Evolutionary conservation across 2,113 vertebrate species (phyloP).

Genomic region (Coregonus clupeaformis): DNA sequence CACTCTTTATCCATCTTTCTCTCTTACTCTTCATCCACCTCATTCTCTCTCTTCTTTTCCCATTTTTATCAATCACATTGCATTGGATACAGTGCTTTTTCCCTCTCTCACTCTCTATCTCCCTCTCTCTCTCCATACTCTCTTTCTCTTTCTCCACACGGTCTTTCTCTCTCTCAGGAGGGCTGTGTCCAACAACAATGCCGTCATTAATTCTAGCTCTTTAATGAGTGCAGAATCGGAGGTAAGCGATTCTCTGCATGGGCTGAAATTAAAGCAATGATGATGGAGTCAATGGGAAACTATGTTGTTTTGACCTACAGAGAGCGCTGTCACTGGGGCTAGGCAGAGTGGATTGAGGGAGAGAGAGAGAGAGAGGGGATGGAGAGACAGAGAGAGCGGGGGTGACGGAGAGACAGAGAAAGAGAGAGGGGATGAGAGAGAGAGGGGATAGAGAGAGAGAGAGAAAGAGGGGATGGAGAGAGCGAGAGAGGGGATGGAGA

Average conservation of each 20-base stretch:
- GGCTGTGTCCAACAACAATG: neutral
- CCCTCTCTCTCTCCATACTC: too few species aligned
- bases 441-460: too few species aligned
- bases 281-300: slow-evolving; percentile 61
- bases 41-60: neutral
- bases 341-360: slow-evolving; percentile 40
- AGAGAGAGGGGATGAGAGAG: too few species aligned
- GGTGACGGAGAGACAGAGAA: too few species aligned
- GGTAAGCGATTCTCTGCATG: slow-evolving; percentile 54
- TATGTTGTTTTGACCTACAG: slow-evolving; percentile 60
- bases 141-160: too few species aligned
- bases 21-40: neutral
- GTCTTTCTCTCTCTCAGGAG: neutral
- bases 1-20: neutral
- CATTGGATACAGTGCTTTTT: neutral
- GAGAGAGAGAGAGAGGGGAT: neutral
- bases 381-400: too few species aligned
- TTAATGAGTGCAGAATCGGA: slow-evolving; percentile 7
- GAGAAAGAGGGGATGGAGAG: too few species aligned
- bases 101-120: neutral
- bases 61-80: neutral
- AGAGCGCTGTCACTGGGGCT: too few species aligned
- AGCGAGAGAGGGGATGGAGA: too few species aligned
- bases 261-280: slow-evolving; percentile 38
- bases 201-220: neutral